Evolutionary conservation across 1,140 invertebrate species (phyloP).

Genomic region (Drosophila kepulauana): DNA sequence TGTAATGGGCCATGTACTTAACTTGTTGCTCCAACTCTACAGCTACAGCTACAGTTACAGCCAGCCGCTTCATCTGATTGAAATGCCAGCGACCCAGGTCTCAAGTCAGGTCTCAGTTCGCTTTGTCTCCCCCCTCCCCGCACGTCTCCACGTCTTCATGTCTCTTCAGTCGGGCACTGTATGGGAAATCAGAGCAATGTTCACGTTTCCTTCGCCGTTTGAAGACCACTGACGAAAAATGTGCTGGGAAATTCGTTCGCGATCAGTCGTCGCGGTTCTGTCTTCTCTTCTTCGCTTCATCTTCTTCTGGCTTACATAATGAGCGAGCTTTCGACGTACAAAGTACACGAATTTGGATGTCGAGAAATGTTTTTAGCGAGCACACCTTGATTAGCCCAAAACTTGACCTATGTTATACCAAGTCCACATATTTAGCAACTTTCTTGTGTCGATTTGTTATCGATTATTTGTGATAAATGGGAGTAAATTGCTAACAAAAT

Average conservation of each 20-base stretch:
- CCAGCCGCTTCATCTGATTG: constrained; percentile 65
- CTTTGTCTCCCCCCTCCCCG: neutral
- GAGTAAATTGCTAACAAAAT: too few species aligned
- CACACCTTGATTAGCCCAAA: neutral
- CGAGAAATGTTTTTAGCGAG: neutral
- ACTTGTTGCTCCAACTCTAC: constrained; percentile 39
- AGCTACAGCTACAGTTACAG: constrained; percentile 11
- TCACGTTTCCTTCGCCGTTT: constrained; percentile 15
- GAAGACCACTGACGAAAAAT: constrained; percentile 24
- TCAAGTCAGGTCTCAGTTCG: constrained; percentile 23
- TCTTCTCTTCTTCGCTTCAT: neutral
- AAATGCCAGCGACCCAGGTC: constrained; percentile 64
- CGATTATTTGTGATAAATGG: too few species aligned
- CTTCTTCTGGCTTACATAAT: constrained; percentile 6
- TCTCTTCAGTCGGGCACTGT: constrained; percentile 42
- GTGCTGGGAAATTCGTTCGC: constrained; percentile 34
- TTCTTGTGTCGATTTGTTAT: too few species aligned
- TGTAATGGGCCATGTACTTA: constrained; percentile 75
- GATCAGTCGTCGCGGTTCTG: neutral
- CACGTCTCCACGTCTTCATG: constrained; percentile 3
- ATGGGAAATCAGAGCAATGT: constrained; percentile 54
- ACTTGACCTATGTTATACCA: too few species aligned
- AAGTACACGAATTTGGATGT: constrained; percentile 4
- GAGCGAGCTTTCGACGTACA: constrained; percentile 18
- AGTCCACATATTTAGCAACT: too few species aligned